Evolutionary conservation across 2,113 vertebrate species (phyloP).

Genomic region (Lamprologus ornatipinnis): DNA sequence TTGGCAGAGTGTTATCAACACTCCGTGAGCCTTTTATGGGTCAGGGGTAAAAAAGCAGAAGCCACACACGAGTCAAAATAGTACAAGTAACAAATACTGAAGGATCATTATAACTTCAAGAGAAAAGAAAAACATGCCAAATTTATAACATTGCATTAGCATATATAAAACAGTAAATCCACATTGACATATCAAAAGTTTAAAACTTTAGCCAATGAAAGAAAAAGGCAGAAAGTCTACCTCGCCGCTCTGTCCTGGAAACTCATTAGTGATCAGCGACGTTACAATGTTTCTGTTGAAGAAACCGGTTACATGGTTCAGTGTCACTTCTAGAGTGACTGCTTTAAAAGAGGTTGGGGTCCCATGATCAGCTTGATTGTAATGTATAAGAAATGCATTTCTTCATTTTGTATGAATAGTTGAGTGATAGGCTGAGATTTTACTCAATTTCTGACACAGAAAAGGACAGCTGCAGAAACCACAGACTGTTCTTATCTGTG

Average conservation of each 20-base stretch:
- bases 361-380: neutral
- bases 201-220: neutral
- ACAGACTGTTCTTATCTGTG: neutral
- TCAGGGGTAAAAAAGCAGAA: neutral
- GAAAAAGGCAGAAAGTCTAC: neutral
- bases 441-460: neutral
- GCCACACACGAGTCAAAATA: neutral
- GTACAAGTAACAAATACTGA: neutral
- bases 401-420: neutral
- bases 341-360: neutral
- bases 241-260: neutral
- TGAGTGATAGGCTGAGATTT: neutral
- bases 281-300: accelerated
- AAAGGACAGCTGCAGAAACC: neutral
- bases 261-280: neutral
- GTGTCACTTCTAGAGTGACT: neutral
- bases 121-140: neutral
- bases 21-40: neutral
- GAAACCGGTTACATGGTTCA: neutral
- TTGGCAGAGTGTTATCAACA: neutral
- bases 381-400: neutral
- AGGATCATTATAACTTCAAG: neutral
- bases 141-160: neutral
- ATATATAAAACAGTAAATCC: neutral
- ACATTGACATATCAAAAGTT: neutral